Evolutionary conservation across 2,113 vertebrate species (phyloP).

Genomic region (Eretmochelys imbricata): DNA sequence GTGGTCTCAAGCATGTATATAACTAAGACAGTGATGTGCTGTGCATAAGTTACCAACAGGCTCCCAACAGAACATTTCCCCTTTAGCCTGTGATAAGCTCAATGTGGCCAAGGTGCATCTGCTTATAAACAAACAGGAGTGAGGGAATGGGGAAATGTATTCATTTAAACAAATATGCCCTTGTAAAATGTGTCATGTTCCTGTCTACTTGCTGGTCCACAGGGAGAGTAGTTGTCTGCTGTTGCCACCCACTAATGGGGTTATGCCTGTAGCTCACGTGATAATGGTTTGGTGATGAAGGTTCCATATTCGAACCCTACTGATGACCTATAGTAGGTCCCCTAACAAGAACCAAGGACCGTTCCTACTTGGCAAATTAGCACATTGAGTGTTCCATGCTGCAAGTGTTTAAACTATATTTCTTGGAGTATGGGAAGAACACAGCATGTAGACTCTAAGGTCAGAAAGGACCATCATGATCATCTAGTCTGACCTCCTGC

Average conservation of each 20-base stretch:
- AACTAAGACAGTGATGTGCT: neutral
- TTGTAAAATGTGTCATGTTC: neutral
- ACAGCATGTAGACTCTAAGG: too few relatives aligned
- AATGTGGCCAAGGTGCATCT: neutral
- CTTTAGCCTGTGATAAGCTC: neutral
- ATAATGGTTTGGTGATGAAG: neutral
- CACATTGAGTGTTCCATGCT: neutral
- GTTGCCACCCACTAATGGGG: neutral
- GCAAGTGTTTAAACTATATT: neutral
- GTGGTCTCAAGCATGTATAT: neutral
- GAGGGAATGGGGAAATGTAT: neutral
- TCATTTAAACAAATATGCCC: neutral
- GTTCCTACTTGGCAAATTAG: neutral
- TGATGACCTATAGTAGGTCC: neutral
- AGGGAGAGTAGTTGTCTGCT: fast-evolving
- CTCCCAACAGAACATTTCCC: neutral
- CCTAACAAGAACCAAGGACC: neutral
- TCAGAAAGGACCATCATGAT: too few relatives aligned
- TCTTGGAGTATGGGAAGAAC: neutral
- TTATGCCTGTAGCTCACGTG: fast-evolving
- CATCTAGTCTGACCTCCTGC: too few relatives aligned
- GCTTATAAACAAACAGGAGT: neutral
- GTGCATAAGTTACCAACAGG: neutral
- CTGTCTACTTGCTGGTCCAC: fast-evolving
- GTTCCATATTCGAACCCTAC: neutral